A percentile compares a stretch with the other conserved stretches of the same genome.
These are phyloP conservation scores for Oophaga pumilio DNA, from an alignment of 2,113 vertebrate genomes.

Conservation along the genomic window DNA sequence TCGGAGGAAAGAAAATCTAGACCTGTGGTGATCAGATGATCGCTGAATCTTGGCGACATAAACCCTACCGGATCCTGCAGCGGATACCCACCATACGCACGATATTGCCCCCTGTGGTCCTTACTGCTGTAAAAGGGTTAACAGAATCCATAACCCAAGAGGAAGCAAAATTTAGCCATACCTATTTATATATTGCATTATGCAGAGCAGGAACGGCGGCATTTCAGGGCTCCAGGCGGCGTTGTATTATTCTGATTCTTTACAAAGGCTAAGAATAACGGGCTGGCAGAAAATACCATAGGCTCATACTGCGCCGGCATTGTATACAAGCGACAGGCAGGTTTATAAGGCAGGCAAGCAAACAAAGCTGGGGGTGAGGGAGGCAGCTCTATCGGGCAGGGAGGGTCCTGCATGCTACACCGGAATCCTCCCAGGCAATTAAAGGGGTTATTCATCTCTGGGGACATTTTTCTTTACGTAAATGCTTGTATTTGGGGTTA, in stretches of 20 bases:
- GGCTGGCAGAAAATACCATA: neutral
- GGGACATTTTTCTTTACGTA: too few relatives aligned
- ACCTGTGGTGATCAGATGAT: neutral
- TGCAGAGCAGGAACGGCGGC: slow-evolving; percentile 19
- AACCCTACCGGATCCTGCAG: neutral
- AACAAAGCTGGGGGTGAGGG: neutral
- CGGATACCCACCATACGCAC: neutral
- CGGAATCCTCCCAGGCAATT: too few relatives aligned
- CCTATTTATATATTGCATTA: neutral
- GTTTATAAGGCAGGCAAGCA: neutral
- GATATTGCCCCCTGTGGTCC: neutral
- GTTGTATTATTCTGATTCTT: neutral
- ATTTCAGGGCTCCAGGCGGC: slow-evolving; percentile 3
- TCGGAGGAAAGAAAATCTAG: too few relatives aligned
- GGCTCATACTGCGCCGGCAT: neutral
- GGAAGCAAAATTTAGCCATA: neutral
- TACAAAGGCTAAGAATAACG: neutral
- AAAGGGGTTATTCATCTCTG: too few relatives aligned
- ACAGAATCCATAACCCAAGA: neutral
- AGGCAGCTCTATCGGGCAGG: too few relatives aligned
- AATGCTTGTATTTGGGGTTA: too few relatives aligned
- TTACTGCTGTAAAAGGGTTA: neutral
- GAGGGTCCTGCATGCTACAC: too few relatives aligned
- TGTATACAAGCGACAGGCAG: neutral
- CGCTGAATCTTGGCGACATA: neutral